phyloP scores from a whole-genome alignment of 2,113 vertebrate genomes.

The Sus scrofa region DNA sequence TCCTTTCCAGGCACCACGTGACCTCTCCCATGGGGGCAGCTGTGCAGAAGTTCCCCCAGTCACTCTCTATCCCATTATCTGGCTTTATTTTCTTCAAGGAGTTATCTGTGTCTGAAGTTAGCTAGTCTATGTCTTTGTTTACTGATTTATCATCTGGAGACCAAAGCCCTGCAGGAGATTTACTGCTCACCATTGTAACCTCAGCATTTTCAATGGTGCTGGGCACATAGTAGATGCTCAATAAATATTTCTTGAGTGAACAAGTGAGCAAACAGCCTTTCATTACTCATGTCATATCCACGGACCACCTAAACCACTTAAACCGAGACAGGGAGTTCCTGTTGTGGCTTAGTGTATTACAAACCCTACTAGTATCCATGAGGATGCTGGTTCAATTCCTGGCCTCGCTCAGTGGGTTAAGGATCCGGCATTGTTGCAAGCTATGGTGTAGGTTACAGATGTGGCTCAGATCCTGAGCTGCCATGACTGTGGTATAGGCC shows the following conservation, averaged over 20 bases:
- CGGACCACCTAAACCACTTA: not conserved
- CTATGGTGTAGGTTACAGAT: too few species aligned
- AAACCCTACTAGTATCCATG: too few species aligned
- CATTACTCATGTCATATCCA: not conserved
- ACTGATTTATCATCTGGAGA: not conserved
- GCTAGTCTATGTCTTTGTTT: not conserved
- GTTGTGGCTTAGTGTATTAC: too few species aligned
- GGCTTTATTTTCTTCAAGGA: constrained; percentile 4
- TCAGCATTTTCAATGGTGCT: not conserved
- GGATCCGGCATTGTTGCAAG: too few species aligned
- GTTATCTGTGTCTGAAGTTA: constrained; percentile 2
- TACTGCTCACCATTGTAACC: not conserved
- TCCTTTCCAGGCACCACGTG: fast-evolving
- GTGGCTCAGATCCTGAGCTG: too few species aligned
- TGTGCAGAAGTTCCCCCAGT: fast-evolving
- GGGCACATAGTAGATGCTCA: not conserved
- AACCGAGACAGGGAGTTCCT: not conserved
- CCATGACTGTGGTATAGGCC: too few species aligned
- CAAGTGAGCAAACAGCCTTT: not conserved
- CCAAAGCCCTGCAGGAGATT: not conserved
- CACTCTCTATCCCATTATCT: not conserved
- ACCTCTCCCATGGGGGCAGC: not conserved
- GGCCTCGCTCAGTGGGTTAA: too few species aligned
- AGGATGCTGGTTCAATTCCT: too few species aligned
- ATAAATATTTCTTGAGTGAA: not conserved